A percentile compares a stretch with the other conserved stretches of the same genome.
Evolutionary conservation across 2,113 vertebrate species (phyloP).

Genomic region (Alligator sinensis): DNA sequence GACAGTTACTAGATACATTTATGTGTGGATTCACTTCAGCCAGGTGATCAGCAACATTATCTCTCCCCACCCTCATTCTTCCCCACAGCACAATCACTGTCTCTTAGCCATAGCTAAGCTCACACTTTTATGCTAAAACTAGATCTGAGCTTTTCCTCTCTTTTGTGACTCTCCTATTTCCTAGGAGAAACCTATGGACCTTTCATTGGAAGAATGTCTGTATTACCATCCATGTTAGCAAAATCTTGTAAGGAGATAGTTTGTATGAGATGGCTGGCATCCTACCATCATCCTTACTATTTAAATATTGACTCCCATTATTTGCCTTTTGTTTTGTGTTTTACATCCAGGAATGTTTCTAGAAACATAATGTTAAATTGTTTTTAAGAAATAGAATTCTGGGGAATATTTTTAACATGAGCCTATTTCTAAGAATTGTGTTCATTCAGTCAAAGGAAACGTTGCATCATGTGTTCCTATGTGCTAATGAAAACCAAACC

Average conservation of each 20-base stretch:
- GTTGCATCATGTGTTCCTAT: neutral
- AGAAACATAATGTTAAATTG: neutral
- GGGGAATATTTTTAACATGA: neutral
- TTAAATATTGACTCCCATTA: neutral
- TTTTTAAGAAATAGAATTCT: neutral
- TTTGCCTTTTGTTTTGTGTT: neutral
- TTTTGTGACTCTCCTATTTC: neutral
- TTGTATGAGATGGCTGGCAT: neutral
- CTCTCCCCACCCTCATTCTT: neutral
- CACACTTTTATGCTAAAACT: neutral
- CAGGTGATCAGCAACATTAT: neutral
- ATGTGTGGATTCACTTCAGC: neutral
- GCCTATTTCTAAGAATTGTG: neutral
- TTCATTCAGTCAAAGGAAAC: conserved; percentile 20
- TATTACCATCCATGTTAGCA: neutral
- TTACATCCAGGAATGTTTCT: neutral
- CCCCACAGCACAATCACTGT: neutral
- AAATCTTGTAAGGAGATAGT: too few species aligned
- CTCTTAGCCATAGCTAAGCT: neutral
- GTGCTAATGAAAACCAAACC: neutral
- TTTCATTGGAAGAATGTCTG: neutral
- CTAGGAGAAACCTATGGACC: neutral
- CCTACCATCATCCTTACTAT: neutral
- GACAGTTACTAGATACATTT: neutral
- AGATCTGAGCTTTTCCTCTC: neutral